These are phyloP conservation scores for Burhinus bistriatus DNA, from an alignment of 2,113 vertebrate species.

Conservation along the genomic window DNA sequence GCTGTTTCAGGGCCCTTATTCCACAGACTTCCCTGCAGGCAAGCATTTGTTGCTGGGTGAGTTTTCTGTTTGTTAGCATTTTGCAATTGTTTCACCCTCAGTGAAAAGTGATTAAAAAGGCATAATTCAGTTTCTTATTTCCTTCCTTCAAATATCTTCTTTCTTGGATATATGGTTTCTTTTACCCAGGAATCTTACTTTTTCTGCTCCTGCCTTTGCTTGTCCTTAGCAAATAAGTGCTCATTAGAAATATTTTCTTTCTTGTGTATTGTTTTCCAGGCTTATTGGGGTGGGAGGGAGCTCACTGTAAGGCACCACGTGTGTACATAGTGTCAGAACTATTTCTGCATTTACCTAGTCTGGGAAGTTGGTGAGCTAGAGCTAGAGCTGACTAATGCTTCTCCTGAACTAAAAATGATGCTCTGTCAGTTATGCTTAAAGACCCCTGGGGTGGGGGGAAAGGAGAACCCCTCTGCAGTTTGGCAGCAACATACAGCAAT, in stretches of 20 bases:
- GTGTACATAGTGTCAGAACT: neutral
- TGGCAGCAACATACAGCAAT: neutral
- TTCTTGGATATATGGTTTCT: neutral
- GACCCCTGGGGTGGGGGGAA: neutral
- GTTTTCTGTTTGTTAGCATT: neutral
- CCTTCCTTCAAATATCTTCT: neutral
- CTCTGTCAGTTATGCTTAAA: neutral
- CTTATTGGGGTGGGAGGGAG: neutral
- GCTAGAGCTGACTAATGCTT: neutral
- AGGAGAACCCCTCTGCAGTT: neutral
- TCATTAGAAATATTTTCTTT: neutral
- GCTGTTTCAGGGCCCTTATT: neutral
- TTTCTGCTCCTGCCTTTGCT: neutral
- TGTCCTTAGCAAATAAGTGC: neutral
- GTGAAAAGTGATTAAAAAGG: neutral
- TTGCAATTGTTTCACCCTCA: neutral
- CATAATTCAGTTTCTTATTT: neutral
- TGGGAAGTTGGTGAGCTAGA: neutral
- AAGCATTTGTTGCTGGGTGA: neutral
- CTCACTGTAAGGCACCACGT: neutral
- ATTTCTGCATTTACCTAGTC: neutral
- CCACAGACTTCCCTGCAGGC: neutral
- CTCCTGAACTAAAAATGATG: neutral
- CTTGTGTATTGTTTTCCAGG: neutral
- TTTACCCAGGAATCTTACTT: neutral